Conservation (phyloP, 2,888 invertebrate species). For the Zhengitettix transpicula region DNA sequence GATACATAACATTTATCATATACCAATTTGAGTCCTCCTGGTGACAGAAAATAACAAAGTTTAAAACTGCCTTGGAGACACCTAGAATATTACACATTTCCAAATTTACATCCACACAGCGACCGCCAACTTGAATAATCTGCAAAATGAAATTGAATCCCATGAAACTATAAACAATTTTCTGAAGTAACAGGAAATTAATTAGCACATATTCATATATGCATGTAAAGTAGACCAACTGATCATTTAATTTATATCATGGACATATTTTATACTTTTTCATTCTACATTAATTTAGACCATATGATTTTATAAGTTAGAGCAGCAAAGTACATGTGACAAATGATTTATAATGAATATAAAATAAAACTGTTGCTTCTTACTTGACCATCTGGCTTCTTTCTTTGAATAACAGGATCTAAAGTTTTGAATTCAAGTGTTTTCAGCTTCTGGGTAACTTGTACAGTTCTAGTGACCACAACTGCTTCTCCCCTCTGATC, state of each 20-base stretch:
- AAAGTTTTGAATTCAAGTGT: slow-evolving; percentile 44
- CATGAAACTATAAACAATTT: no score
- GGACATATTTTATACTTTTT: no score
- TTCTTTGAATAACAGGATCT: slow-evolving; percentile 41
- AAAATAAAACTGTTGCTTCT: slow-evolving; percentile 4
- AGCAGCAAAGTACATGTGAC: background rate
- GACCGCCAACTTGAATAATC: slow-evolving; percentile 32
- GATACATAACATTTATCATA: slow-evolving; percentile 1
- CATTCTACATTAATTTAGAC: no score
- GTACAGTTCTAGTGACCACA: slow-evolving; percentile 51
- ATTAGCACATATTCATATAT: no score
- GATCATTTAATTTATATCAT: no score
- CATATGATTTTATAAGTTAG: no score
- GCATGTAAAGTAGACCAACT: no score
- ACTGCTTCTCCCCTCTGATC: slow-evolving; percentile 44
- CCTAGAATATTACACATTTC: slow-evolving; percentile 58
- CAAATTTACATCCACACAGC: slow-evolving; percentile 54
- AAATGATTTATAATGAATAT: background rate
- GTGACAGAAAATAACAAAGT: slow-evolving; percentile 96
- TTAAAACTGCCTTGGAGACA: slow-evolving; percentile 85
- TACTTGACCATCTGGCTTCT: slow-evolving; percentile 16
- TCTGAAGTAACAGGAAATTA: no score
- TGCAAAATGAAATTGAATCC: slow-evolving; percentile 3
- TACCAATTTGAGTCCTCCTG: slow-evolving; percentile 92
- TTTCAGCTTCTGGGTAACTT: slow-evolving; percentile 34